Evolutionary conservation across 2,113 vertebrate species (phyloP).

Genomic region (Calcarius ornatus): DNA sequence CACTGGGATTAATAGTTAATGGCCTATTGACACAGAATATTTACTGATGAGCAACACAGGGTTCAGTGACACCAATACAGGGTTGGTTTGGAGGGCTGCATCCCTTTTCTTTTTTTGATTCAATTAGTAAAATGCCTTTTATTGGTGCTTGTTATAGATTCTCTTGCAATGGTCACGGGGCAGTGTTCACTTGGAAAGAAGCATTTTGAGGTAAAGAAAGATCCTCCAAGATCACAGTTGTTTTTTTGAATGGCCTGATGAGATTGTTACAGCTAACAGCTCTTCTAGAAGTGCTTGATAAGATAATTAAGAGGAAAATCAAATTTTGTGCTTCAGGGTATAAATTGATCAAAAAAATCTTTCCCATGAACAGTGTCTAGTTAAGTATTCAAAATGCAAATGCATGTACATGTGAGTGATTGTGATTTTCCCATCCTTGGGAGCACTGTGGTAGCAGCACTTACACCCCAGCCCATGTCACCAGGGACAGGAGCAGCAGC

Average conservation of each 20-base stretch:
- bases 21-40: conserved; percentile 67
- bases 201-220: neutral
- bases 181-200: neutral
- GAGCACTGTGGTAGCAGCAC: neutral
- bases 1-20: conserved; percentile 71
- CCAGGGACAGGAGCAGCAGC: neutral
- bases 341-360: conserved; percentile 40
- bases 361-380: neutral
- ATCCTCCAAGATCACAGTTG: neutral
- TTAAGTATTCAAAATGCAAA: conserved; percentile 60
- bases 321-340: conserved; percentile 47
- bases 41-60: conserved; percentile 55
- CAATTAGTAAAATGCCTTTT: neutral
- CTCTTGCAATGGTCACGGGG: neutral
- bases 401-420: neutral
- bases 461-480: neutral
- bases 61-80: conserved; percentile 35
- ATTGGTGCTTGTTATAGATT: neutral
- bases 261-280: neutral
- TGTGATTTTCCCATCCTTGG: neutral
- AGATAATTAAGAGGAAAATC: conserved; percentile 22
- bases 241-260: neutral
- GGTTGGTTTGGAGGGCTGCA: neutral
- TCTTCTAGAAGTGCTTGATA: conserved; percentile 10
- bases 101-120: neutral